Conservation (phyloP, 1,140 invertebrate species). For the Drosophila teissieri region DNA sequence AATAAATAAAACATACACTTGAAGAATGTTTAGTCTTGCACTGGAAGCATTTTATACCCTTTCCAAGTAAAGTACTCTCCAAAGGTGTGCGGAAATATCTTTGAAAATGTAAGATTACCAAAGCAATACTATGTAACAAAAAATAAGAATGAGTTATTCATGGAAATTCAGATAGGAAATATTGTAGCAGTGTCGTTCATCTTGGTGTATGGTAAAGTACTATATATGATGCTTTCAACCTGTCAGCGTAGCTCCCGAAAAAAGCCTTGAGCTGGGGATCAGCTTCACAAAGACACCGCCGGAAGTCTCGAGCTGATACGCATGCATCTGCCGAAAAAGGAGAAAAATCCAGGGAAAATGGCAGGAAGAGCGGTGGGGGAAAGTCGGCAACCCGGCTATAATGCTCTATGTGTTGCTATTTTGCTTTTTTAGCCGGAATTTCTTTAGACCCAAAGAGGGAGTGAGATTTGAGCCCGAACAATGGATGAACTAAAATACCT, state of each 20-base stretch:
- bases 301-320: conserved; percentile 71
- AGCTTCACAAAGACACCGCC: conserved; percentile 68
- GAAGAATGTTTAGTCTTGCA: background rate
- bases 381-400: conserved; percentile 38
- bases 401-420: conserved; percentile 67
- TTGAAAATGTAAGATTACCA: background rate
- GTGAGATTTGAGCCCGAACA: conserved; percentile 53
- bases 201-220: conserved; percentile 5
- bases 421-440: conserved; percentile 36
- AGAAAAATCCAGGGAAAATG: conserved; percentile 11
- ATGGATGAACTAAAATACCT: conserved; percentile 35
- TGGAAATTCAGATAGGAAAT: background rate
- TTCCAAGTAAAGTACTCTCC: no score
- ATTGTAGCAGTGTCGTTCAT: background rate
- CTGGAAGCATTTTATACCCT: no score
- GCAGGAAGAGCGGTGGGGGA: conserved; percentile 7
- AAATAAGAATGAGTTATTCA: no score
- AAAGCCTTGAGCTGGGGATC: conserved; percentile 39
- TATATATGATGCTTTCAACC: conserved; percentile 46
- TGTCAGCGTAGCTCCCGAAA: conserved; percentile 37
- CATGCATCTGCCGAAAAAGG: conserved; percentile 40
- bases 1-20: conserved; percentile 58
- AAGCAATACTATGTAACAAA: no score
- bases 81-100: no score
- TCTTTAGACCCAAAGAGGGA: conserved; percentile 30